These are phyloP conservation scores for Meiosimyza decipiens DNA, from an alignment of 2,888 invertebrate species.

Conservation along the genomic window DNA sequence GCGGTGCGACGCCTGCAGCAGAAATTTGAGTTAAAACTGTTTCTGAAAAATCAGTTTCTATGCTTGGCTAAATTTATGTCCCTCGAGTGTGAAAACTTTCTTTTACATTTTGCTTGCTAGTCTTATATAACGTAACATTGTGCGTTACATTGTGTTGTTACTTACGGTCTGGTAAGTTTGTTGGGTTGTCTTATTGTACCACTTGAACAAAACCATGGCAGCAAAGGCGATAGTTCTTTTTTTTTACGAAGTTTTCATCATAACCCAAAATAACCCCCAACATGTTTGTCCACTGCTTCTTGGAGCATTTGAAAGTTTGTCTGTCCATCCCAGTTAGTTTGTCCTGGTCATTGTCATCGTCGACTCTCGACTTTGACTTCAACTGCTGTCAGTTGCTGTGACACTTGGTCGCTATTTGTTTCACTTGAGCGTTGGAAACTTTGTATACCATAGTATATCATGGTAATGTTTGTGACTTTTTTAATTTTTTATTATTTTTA, in stretches of 20 bases:
- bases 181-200: slow-evolving; percentile 35
- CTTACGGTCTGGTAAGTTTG: slow-evolving; percentile 44
- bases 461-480: background rate
- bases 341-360: slow-evolving; percentile 12
- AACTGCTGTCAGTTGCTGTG: slow-evolving; percentile 34
- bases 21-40: slow-evolving; percentile 34
- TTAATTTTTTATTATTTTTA: background rate
- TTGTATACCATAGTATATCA: slow-evolving; percentile 7
- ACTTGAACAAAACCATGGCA: slow-evolving; percentile 11
- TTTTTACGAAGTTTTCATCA: background rate
- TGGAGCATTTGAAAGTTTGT: background rate
- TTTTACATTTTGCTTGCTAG: slow-evolving; percentile 3
- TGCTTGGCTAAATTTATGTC: slow-evolving; percentile 46
- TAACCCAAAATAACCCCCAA: slow-evolving; percentile 1
- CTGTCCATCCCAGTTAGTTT: background rate
- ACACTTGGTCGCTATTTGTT: slow-evolving; percentile 34
- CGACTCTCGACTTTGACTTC: slow-evolving; percentile 14
- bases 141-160: slow-evolving; percentile 34
- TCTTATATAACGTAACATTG: slow-evolving; percentile 2
- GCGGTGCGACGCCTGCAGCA: background rate
- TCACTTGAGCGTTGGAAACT: slow-evolving; percentile 31
- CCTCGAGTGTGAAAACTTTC: slow-evolving; percentile 46
- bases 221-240: background rate
- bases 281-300: slow-evolving; percentile 12
- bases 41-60: slow-evolving; percentile 43